These are phyloP conservation scores for Micropoecilia bifurca DNA, from an alignment of 2,797 vertebrate species.

Conservation along the genomic window DNA sequence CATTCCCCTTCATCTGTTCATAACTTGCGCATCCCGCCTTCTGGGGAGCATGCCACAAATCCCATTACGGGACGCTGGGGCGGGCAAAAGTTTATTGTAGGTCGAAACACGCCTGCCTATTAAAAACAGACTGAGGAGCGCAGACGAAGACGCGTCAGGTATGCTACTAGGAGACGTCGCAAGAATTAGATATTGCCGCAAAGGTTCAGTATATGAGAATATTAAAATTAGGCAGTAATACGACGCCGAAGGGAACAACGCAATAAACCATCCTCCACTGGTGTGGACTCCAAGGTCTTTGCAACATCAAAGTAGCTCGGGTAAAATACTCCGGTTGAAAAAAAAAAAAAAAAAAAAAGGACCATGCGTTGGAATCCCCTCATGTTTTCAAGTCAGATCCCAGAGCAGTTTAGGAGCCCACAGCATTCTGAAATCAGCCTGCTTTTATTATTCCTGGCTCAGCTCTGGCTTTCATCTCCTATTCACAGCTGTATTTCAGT, in stretches of 20 bases:
- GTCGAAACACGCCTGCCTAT: slow-evolving; percentile 32
- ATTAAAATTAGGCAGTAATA: slow-evolving; percentile 20
- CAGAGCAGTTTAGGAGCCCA: slow-evolving; percentile 62
- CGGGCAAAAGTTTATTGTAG: slow-evolving; percentile 28
- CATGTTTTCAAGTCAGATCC: slow-evolving; percentile 59
- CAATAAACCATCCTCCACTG: slow-evolving; percentile 18
- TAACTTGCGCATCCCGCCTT: slow-evolving; percentile 18
- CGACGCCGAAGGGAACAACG: slow-evolving; percentile 24
- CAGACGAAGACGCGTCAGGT: slow-evolving; percentile 1
- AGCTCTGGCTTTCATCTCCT: slow-evolving; percentile 71
- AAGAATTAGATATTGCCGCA: slow-evolving; percentile 18
- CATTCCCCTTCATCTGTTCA: slow-evolving; percentile 18
- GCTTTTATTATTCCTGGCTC: slow-evolving; percentile 71
- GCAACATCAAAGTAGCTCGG: slow-evolving; percentile 59
- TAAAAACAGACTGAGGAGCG: slow-evolving; percentile 3
- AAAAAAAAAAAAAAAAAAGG: slow-evolving; percentile 2
- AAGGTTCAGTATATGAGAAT: background rate
- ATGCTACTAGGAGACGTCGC: background rate
- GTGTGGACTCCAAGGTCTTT: slow-evolving; percentile 44
- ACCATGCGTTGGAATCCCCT: slow-evolving; percentile 50
- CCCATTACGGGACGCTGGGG: slow-evolving; percentile 13
- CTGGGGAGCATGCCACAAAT: slow-evolving; percentile 14
- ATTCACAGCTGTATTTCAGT: slow-evolving; percentile 67
- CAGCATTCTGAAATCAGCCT: slow-evolving; percentile 64
- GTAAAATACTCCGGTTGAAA: slow-evolving; percentile 35